phyloP scores from a whole-genome alignment of 2,113 vertebrate species.

The Prunella himalayana region DNA sequence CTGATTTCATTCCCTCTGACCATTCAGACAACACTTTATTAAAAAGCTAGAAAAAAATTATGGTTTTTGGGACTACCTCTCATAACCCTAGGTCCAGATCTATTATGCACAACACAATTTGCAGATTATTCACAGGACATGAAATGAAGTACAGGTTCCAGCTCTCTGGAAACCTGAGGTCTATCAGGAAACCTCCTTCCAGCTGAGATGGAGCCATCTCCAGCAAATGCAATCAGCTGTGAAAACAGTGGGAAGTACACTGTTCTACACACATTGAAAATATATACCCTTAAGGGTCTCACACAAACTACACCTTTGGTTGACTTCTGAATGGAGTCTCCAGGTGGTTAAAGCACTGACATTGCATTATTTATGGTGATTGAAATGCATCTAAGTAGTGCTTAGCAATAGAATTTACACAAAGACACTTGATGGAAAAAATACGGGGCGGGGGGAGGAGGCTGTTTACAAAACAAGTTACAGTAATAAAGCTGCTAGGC shows the following conservation, averaged over 20 bases:
- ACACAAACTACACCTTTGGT: conserved; percentile 40
- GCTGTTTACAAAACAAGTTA: conserved; percentile 73
- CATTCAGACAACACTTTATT: background rate
- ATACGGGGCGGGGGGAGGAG: background rate
- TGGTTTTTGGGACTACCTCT: background rate
- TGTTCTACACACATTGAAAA: background rate
- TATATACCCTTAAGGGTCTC: background rate
- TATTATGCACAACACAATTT: background rate
- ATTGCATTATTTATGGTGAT: conserved; percentile 78
- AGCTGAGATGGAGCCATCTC: background rate
- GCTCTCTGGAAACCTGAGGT: background rate
- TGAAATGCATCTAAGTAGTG: conserved; percentile 55
- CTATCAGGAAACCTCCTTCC: background rate
- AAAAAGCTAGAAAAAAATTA: background rate
- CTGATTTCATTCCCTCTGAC: background rate
- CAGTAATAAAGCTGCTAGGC: conserved; percentile 77
- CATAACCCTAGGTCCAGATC: background rate
- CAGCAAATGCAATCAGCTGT: background rate
- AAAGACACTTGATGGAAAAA: conserved; percentile 68
- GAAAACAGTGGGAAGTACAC: background rate
- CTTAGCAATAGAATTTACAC: conserved; percentile 65
- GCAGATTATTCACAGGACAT: background rate
- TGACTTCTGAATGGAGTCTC: conserved; percentile 52
- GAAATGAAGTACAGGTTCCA: background rate
- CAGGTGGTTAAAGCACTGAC: conserved; percentile 71